Percentiles rank a stretch among this genome's conserved stretches.
Evolutionary conservation across 2,888 invertebrate species (phyloP).

Genomic region (Nipponacmea schrenckii): DNA sequence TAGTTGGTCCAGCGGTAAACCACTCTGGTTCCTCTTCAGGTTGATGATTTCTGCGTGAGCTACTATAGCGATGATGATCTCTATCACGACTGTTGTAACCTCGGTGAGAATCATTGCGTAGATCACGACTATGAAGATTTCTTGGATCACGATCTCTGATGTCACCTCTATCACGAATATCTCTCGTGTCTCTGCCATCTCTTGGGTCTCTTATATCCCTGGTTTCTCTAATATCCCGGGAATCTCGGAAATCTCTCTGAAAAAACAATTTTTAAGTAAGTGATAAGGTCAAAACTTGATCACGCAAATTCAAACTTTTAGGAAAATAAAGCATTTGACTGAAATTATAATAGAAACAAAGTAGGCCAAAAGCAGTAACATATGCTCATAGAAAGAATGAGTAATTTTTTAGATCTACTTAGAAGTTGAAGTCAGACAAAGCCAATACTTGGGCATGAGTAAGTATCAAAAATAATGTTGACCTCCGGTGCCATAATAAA

Average conservation of each 20-base stretch:
- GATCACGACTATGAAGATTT: conserved; percentile 28
- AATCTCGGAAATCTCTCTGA: conserved; percentile 30
- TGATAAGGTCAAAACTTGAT: too few relatives aligned
- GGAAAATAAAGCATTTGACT: too few relatives aligned
- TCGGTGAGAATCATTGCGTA: conserved; percentile 20
- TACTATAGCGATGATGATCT: conserved; percentile 22
- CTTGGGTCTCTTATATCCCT: conserved; percentile 32
- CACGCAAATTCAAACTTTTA: too few relatives aligned
- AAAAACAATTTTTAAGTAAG: too few relatives aligned
- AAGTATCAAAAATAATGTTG: too few relatives aligned
- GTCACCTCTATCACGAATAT: conserved; percentile 18
- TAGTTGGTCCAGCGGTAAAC: conserved; percentile 86
- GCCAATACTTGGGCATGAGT: too few relatives aligned
- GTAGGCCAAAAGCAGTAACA: too few relatives aligned
- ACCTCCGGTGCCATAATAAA: too few relatives aligned
- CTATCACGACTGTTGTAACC: conserved; percentile 15
- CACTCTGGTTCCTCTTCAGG: conserved; percentile 87
- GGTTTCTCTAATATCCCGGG: conserved; percentile 16
- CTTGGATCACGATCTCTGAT: conserved; percentile 19
- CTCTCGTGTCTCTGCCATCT: conserved; percentile 9
- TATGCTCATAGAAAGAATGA: too few relatives aligned
- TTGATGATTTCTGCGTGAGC: conserved; percentile 18
- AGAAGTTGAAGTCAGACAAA: too few relatives aligned
- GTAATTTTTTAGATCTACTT: too few relatives aligned
- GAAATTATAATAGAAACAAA: too few relatives aligned